Conservation (phyloP, 2,888 invertebrate genomes). For the Cataglyphis cursor region DNA sequence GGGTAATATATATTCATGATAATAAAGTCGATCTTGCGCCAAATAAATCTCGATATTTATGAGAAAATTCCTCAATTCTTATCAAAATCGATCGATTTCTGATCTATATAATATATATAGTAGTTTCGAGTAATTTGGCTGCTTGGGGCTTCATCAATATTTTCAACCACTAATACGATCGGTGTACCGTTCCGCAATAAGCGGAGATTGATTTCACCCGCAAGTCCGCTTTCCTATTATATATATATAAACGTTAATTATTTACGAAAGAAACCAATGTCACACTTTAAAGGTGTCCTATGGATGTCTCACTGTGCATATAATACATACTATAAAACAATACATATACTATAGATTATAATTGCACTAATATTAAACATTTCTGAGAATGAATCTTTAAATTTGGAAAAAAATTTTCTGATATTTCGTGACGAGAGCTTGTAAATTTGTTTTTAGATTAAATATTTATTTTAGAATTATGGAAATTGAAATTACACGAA, state of each 20-base stretch:
- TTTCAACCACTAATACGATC: not conserved
- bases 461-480: not conserved
- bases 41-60: not conserved
- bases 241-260: slow-evolving; percentile 8
- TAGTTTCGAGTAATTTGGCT: not conserved
- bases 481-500: not conserved
- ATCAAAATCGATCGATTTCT: slow-evolving; percentile 46
- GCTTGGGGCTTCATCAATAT: slow-evolving; percentile 26
- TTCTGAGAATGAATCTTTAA: not conserved
- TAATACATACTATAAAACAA: not conserved
- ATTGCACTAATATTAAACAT: not conserved
- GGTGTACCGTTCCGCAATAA: not conserved
- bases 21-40: slow-evolving; percentile 15
- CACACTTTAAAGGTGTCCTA: slow-evolving; percentile 8
- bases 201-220: slow-evolving; percentile 36
- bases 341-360: not conserved
- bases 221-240: not conserved
- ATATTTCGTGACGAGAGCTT: not conserved
- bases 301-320: not conserved
- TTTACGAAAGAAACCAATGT: slow-evolving; percentile 12
- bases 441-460: not conserved
- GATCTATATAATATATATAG: slow-evolving; percentile 30
- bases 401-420: not conserved
- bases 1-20: slow-evolving; percentile 35
- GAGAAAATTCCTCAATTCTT: slow-evolving; percentile 41